phyloP scores from a whole-genome alignment of 2,888 invertebrate genomes.

The Lutraria lutraria region DNA sequence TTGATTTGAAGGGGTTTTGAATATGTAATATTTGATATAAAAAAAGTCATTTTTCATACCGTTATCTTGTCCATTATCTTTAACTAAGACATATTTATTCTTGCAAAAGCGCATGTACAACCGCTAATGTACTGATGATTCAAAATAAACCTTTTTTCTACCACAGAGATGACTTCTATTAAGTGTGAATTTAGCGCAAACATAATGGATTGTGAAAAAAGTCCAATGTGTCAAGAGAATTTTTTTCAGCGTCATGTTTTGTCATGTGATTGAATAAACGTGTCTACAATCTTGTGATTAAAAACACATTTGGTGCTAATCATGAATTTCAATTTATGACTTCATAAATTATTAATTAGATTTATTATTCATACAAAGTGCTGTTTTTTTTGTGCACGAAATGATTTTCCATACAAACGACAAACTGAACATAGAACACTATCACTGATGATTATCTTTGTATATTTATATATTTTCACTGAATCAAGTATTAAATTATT shows the following conservation, averaged over 20 bases:
- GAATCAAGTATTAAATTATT: constrained; percentile 46
- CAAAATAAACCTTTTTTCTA: neutral
- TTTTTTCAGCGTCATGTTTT: constrained; percentile 19
- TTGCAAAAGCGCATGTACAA: neutral
- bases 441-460: constrained; percentile 8
- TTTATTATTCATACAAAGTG: constrained; percentile 6
- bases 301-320: constrained; percentile 28
- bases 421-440: neutral
- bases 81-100: neutral
- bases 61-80: neutral
- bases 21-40: neutral
- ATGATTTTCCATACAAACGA: constrained; percentile 15
- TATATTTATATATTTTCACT: constrained; percentile 51
- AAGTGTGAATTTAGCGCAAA: neutral
- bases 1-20: neutral
- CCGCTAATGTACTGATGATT: neutral
- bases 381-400: constrained; percentile 14
- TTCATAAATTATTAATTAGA: constrained; percentile 46
- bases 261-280: constrained; percentile 21
- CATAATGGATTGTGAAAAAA: constrained; percentile 14
- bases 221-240: neutral
- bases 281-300: constrained; percentile 26
- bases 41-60: neutral
- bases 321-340: constrained; percentile 19
- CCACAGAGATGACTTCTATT: constrained; percentile 1